Evolutionary conservation across 2,888 invertebrate species (phyloP).

Genomic region (Syritta pipiens): DNA sequence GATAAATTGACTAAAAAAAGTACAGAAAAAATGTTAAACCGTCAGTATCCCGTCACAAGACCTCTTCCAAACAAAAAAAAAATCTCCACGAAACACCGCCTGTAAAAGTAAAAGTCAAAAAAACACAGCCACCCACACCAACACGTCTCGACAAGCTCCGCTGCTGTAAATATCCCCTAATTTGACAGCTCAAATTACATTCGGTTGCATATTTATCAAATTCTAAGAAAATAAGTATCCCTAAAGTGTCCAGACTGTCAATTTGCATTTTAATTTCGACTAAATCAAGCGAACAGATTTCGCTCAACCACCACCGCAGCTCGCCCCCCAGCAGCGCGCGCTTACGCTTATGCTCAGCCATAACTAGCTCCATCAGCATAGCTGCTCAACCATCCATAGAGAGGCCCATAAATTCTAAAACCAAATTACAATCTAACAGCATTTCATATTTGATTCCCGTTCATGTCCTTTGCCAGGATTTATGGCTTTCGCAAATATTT

Average conservation of each 20-base stretch:
- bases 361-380: no score
- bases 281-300: constrained; percentile 58
- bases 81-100: no score
- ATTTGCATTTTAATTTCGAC: constrained; percentile 66
- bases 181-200: constrained; percentile 38
- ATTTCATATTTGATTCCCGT: constrained; percentile 68
- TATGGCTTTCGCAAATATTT: constrained; percentile 66
- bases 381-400: constrained; percentile 46
- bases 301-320: constrained; percentile 4
- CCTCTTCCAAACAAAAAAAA: no score
- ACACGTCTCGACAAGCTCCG: background rate
- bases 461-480: constrained; percentile 66
- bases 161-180: constrained; percentile 28
- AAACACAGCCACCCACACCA: background rate
- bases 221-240: constrained; percentile 1
- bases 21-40: no score
- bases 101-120: background rate
- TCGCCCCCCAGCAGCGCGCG: no score
- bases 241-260: constrained; percentile 55
- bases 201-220: constrained; percentile 33
- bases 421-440: constrained; percentile 69
- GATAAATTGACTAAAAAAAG: no score
- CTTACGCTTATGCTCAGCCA: no score
- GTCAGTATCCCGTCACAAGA: no score
- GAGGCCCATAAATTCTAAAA: constrained; percentile 66